Conservation (phyloP, 2,888 invertebrate genomes). For the Ichneumon xanthorius region DNA sequence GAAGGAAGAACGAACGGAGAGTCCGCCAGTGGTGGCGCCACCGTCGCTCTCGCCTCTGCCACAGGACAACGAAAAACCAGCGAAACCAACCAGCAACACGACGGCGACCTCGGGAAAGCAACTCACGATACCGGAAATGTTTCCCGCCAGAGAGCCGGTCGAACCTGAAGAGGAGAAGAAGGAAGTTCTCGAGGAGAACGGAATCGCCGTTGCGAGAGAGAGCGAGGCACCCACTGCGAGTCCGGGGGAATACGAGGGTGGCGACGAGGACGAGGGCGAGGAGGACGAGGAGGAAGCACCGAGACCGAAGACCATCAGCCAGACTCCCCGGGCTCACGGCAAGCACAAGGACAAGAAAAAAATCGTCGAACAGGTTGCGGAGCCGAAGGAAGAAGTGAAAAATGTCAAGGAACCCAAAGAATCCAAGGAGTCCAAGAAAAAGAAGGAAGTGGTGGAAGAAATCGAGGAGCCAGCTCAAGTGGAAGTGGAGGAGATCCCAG, state of each 20-base stretch:
- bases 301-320: slow-evolving; percentile 73
- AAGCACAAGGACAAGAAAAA: slow-evolving; percentile 69
- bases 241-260: slow-evolving; percentile 83
- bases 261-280: slow-evolving; percentile 84
- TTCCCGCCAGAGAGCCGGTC: slow-evolving; percentile 56
- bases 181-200: slow-evolving; percentile 71
- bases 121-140: slow-evolving; percentile 77
- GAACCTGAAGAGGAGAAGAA: slow-evolving; percentile 68
- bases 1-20: slow-evolving; percentile 70
- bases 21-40: slow-evolving; percentile 73
- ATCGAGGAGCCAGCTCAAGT: slow-evolving; percentile 64
- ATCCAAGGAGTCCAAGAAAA: slow-evolving; percentile 60
- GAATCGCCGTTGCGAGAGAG: slow-evolving; percentile 71
- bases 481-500: slow-evolving; percentile 79
- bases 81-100: slow-evolving; percentile 21
- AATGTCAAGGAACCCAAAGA: slow-evolving; percentile 74
- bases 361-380: slow-evolving; percentile 60
- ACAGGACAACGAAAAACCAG: slow-evolving; percentile 49
- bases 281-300: slow-evolving; percentile 79
- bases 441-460: slow-evolving; percentile 51
- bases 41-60: slow-evolving; percentile 71
- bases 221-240: slow-evolving; percentile 80
- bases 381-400: slow-evolving; percentile 74
- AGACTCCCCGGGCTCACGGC: slow-evolving; percentile 58
- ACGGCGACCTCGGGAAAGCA: slow-evolving; percentile 73